Conservation (phyloP, 1,140 invertebrate species). For the Notospermus geniculatus region DNA sequence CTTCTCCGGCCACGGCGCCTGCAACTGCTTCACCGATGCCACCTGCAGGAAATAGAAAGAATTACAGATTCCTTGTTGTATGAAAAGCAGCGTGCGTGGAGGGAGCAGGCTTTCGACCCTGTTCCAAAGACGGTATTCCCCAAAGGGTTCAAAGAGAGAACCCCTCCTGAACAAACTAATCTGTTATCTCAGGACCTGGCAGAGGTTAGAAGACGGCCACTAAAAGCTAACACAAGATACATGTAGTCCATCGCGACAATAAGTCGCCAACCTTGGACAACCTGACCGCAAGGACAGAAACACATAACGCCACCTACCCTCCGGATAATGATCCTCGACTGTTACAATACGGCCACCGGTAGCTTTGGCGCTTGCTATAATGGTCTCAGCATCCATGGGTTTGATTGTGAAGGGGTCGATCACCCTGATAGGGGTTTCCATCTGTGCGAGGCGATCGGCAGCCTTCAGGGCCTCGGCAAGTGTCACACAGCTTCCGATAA, state of each 20-base stretch:
- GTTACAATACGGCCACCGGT: slow-evolving; percentile 82
- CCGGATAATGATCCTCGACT: slow-evolving; percentile 96
- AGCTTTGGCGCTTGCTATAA: slow-evolving; percentile 76
- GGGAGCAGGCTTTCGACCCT: too few relatives aligned
- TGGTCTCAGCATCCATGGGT: slow-evolving; percentile 79
- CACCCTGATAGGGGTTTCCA: slow-evolving; percentile 69
- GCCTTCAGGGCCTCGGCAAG: slow-evolving; percentile 87
- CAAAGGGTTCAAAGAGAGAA: not conserved
- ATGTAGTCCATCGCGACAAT: too few relatives aligned
- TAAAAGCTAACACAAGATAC: not conserved
- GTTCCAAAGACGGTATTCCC: not conserved
- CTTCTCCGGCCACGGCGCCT: slow-evolving; percentile 72
- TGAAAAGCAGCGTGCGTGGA: not conserved
- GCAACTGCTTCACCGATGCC: slow-evolving; percentile 94
- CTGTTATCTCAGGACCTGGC: not conserved
- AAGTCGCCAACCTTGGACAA: too few relatives aligned
- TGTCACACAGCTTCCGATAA: slow-evolving; percentile 92
- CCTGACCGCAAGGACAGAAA: too few relatives aligned
- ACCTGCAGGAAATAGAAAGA: slow-evolving; percentile 62
- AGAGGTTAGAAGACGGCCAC: not conserved
- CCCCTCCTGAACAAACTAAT: not conserved
- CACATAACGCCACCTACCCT: slow-evolving; percentile 62
- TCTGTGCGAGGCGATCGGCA: slow-evolving; percentile 70
- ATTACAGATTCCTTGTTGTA: not conserved
- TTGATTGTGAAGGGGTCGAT: slow-evolving; percentile 96